These are phyloP conservation scores for Mycalesis mineus DNA, from an alignment of 2,888 invertebrate genomes.

Conservation along the genomic window DNA sequence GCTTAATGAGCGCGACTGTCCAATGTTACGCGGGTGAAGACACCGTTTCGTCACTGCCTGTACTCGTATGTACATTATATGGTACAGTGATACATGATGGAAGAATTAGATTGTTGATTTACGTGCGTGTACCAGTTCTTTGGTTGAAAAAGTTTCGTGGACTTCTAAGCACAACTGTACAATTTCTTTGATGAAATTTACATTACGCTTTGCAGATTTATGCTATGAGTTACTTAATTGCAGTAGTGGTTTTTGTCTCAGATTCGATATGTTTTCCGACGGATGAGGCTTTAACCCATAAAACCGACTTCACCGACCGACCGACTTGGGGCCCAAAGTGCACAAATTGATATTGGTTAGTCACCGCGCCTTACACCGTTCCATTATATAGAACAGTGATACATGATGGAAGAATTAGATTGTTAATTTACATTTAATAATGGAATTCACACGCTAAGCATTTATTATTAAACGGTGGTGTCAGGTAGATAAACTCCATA, in stretches of 20 bases:
- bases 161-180: too few relatives aligned
- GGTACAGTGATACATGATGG: conserved; percentile 7
- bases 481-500: too few relatives aligned
- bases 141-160: neutral
- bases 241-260: too few relatives aligned
- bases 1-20: conserved; percentile 71
- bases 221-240: too few relatives aligned
- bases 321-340: too few relatives aligned
- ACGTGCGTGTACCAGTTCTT: conserved; percentile 5
- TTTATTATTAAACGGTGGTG: too few relatives aligned
- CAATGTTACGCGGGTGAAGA: conserved; percentile 50
- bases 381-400: conserved; percentile 16
- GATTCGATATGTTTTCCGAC: too few relatives aligned
- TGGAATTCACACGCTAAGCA: too few relatives aligned
- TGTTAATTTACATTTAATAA: conserved; percentile 5
- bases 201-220: too few relatives aligned
- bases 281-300: too few relatives aligned
- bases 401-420: conserved; percentile 11
- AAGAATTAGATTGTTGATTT: conserved; percentile 10
- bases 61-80: conserved; percentile 13
- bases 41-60: conserved; percentile 54
- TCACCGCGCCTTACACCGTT: conserved; percentile 57
- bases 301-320: too few relatives aligned
- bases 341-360: conserved; percentile 51
- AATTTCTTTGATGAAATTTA: too few relatives aligned